Evolutionary conservation across 2,888 invertebrate genomes (phyloP).

Genomic region (Xestia rhomboidea): DNA sequence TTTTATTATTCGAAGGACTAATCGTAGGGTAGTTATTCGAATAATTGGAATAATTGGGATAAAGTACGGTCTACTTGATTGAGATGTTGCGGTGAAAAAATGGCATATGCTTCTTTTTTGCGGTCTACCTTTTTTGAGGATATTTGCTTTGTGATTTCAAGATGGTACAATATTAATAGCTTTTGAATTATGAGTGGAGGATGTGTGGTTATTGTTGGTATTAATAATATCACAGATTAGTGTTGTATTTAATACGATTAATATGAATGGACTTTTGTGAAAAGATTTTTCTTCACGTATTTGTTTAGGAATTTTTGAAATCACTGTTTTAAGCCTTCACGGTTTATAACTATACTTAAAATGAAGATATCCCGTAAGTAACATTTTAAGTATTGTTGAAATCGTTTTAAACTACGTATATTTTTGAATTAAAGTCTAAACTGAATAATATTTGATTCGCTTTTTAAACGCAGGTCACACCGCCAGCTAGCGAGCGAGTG

Average conservation of each 20-base stretch:
- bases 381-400: no score
- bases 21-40: conserved; percentile 54
- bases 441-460: not conserved
- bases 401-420: not conserved
- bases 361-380: no score
- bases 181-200: conserved; percentile 21
- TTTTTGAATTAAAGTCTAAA: not conserved
- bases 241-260: conserved; percentile 36
- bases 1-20: conserved; percentile 62
- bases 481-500: no score
- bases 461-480: not conserved
- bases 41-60: conserved; percentile 60
- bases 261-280: not conserved
- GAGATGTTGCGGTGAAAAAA: conserved; percentile 62
- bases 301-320: not conserved
- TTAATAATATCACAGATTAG: conserved; percentile 26
- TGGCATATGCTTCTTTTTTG: conserved; percentile 48
- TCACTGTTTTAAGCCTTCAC: no score
- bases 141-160: conserved; percentile 56
- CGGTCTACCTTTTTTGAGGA: conserved; percentile 34
- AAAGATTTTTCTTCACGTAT: not conserved
- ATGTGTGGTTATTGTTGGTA: conserved; percentile 12
- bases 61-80: conserved; percentile 56
- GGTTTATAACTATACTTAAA: no score
- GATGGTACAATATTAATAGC: conserved; percentile 32